Evolutionary conservation across 2,797 vertebrate species (phyloP), one percentile per base, ranked within the genome.

Genomic region (Gastrophryne carolinensis): DNA sequence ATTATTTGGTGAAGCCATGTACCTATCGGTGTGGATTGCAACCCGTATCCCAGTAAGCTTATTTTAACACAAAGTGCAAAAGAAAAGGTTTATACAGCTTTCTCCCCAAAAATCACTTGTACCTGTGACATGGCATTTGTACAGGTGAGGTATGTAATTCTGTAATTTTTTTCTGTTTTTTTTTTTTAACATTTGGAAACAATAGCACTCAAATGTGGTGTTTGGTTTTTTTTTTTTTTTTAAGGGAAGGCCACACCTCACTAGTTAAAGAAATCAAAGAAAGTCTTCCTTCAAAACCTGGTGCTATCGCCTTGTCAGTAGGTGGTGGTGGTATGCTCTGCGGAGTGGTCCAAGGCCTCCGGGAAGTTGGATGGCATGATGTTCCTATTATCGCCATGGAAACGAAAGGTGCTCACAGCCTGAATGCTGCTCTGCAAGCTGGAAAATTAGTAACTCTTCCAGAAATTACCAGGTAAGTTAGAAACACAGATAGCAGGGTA

Each of bases 341-440:
- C 0, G 94, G 94, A 0, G 93, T 95, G 78, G 91, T 93, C 79
- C 90, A 91, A 82, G 94, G 95, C 1, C 90, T 96, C 72, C 86
- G 82, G 0, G 88, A 89, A 1, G 92, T 88, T 13, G 85, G 83
- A 77, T 96, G 95, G 94, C 84, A 64, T 3, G 92, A 95, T 0
- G 92, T 96, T 54, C 93, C 94, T 0, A n/a, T 96, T 12, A 77
- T 96, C 19, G 90, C 94, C 81, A 92, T 96, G 91, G 95, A 96
- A 86, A 96, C 95, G 10, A 4, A 84, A 0, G 94, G 94, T 0
- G 93, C 94, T 4, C 91, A 95, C 61, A 95, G 94, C 80, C 90
- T 95, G 69, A 90, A 91, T 4, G 90, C 89, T 0, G 86, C 94
- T 26, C 67, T 91, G 72, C 74, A 84, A 0, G 92, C 89, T 0